Evolutionary conservation across 2,888 invertebrate species (phyloP), one percentile per base, ranked within the genome.

Genomic region (Orchesellides sinensis): DNA sequence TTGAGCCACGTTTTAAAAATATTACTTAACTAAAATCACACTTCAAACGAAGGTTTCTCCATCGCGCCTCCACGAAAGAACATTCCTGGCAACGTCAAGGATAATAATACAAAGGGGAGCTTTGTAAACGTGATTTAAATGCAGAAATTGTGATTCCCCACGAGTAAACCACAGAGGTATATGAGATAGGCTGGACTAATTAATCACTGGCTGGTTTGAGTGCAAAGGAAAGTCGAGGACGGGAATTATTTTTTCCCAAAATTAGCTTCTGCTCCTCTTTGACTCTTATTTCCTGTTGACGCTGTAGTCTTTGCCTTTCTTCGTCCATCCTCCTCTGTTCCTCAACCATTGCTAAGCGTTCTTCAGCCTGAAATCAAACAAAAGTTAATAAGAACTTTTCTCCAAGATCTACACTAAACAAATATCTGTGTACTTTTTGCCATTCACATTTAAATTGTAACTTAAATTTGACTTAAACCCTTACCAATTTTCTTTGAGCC

Each of bases 231-330:
- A 98, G 92, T 91, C 97, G 97, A 84, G 98, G 98, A 90, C 98
- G 93, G 83, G 98, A 97, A 92, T 98, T 98, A 91, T 97, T 97
- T 93, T 98, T 98, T 88, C 98, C 98, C 89, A 98, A 92, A 89
- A 98, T 98, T 91, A 97, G 96, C 92, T 97, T 98, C 92, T 98
- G 98, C 91, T 98, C 98, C 90, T 97, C 96, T 91, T 96, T 97
- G 83, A 95, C 93, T 89, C 96, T 93, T 89, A 95, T 96, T 90
- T 97, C 96, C 90, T 97, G 96, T 91, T 98, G 97, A 91, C 96
- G 96, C 89, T 96, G 95, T 92, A 98, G 92, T 90, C 94, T 94
- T 90, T 97, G 97, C 88, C 96, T 93, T 90, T 98, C 96, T 91
- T 98, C 98, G 89, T 98, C 96, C 93, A 98, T 96, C 91, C 95